Evolutionary conservation across 2,113 vertebrate species (phyloP).

Genomic region (Ceuthmochares aereus): DNA sequence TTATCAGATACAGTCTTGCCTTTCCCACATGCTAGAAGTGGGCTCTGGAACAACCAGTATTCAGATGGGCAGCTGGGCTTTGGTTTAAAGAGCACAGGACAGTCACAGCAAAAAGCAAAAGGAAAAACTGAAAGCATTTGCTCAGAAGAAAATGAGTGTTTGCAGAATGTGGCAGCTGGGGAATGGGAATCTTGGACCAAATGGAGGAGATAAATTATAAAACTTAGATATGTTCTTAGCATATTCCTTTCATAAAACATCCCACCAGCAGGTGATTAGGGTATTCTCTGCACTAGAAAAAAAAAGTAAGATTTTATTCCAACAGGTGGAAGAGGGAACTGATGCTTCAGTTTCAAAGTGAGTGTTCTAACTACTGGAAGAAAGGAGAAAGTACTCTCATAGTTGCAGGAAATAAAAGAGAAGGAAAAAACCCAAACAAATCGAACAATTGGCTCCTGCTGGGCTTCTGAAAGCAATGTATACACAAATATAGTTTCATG

Average conservation of each 20-base stretch:
- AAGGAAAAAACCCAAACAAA: accelerated
- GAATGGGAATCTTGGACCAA: background rate
- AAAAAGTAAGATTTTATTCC: background rate
- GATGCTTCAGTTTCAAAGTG: background rate
- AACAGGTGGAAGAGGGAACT: background rate
- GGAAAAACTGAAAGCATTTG: accelerated
- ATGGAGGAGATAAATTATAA: background rate
- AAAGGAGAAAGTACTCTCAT: background rate
- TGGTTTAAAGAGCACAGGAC: background rate
- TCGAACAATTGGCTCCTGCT: background rate
- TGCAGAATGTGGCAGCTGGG: background rate
- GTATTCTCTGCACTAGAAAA: background rate
- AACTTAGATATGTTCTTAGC: background rate
- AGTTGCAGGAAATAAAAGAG: background rate
- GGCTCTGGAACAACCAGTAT: background rate
- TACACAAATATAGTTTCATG: background rate
- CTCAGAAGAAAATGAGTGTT: background rate
- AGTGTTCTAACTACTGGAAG: background rate
- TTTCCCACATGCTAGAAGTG: background rate
- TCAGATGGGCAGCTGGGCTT: background rate
- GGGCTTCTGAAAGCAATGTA: background rate
- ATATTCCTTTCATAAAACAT: background rate
- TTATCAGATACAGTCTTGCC: background rate
- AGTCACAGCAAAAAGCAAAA: background rate
- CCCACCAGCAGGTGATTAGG: background rate